Percentiles rank a stretch among this genome's conserved stretches.
Conservation (phyloP, 1,140 invertebrate genomes). For the Drosophila kikkawai region DNA sequence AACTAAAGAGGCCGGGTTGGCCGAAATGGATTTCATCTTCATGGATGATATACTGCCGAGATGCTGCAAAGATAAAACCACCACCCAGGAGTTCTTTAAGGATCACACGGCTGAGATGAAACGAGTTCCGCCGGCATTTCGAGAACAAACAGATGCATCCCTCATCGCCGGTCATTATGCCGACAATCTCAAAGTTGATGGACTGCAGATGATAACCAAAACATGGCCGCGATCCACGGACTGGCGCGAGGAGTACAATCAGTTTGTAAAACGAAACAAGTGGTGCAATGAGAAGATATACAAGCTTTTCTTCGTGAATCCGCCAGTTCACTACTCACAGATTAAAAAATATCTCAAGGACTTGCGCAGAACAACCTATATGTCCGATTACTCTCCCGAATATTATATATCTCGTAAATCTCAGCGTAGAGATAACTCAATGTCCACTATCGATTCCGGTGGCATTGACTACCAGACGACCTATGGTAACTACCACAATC, state of each 20-base stretch:
- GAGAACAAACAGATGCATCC: slow-evolving; percentile 50
- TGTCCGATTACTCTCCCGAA: slow-evolving; percentile 57
- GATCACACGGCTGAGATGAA: slow-evolving; percentile 3
- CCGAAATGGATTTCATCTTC: slow-evolving; percentile 38
- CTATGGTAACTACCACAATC: slow-evolving; percentile 69
- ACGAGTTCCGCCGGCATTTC: not conserved
- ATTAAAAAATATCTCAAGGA: slow-evolving; percentile 51
- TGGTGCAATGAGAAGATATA: slow-evolving; percentile 70
- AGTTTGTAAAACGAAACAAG: slow-evolving; percentile 57
- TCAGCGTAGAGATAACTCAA: slow-evolving; percentile 1
- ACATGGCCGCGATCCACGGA: slow-evolving; percentile 67
- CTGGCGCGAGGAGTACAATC: slow-evolving; percentile 65
- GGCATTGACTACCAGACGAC: slow-evolving; percentile 57
- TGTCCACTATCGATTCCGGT: not conserved
- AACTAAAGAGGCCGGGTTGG: slow-evolving; percentile 2
- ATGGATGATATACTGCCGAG: slow-evolving; percentile 37
- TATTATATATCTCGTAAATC: slow-evolving; percentile 44
- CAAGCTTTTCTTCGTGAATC: slow-evolving; percentile 61
- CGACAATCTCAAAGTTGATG: slow-evolving; percentile 59
- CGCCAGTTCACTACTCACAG: slow-evolving; percentile 42
- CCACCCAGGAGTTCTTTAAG: slow-evolving; percentile 34
- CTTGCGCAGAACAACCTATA: slow-evolving; percentile 48
- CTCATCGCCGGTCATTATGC: slow-evolving; percentile 60
- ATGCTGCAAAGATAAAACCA: slow-evolving; percentile 29
- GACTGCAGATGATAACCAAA: slow-evolving; percentile 33